A percentile compares a stretch with the other conserved stretches of the same genome.
Evolutionary conservation across 2,888 invertebrate species (phyloP).

Genomic region (Heliconius ethilla): DNA sequence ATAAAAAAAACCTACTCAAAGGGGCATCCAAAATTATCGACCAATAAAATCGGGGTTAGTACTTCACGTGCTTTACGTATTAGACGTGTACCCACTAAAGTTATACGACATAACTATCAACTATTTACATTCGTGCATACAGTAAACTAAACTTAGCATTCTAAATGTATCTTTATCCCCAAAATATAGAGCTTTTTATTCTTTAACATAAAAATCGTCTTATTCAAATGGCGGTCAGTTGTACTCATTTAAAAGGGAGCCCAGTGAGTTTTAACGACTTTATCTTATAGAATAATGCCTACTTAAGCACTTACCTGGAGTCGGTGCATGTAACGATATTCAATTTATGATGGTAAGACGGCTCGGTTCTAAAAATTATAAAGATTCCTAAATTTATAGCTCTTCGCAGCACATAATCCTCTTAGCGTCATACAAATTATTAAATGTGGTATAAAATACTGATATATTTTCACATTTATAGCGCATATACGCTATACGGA

Average conservation of each 20-base stretch:
- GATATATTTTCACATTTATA: constrained; percentile 74
- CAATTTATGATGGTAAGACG: constrained; percentile 77
- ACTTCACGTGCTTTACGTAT: constrained; percentile 60
- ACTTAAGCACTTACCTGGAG: constrained; percentile 66
- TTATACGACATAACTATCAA: constrained; percentile 66
- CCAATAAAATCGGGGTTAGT: constrained; percentile 52
- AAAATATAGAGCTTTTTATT: constrained; percentile 20
- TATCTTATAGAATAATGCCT: constrained; percentile 70
- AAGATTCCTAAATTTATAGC: constrained; percentile 80
- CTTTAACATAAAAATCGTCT: neutral
- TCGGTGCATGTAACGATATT: constrained; percentile 73
- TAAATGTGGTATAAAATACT: constrained; percentile 78
- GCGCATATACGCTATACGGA: constrained; percentile 52
- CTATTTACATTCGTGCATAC: constrained; percentile 45
- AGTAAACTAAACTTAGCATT: neutral
- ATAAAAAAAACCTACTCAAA: constrained; percentile 41
- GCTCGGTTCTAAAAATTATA: constrained; percentile 76
- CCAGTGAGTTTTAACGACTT: constrained; percentile 68
- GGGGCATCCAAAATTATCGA: constrained; percentile 51
- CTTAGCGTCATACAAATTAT: constrained; percentile 78
- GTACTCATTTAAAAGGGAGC: constrained; percentile 47
- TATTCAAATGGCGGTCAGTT: constrained; percentile 40
- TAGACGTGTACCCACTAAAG: constrained; percentile 65
- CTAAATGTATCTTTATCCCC: constrained; percentile 12
- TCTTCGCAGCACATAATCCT: constrained; percentile 67